Percentiles rank a stretch among this genome's conserved stretches.
phyloP scores from a whole-genome alignment of 2,113 vertebrate genomes.

The Tinamus guttatus region DNA sequence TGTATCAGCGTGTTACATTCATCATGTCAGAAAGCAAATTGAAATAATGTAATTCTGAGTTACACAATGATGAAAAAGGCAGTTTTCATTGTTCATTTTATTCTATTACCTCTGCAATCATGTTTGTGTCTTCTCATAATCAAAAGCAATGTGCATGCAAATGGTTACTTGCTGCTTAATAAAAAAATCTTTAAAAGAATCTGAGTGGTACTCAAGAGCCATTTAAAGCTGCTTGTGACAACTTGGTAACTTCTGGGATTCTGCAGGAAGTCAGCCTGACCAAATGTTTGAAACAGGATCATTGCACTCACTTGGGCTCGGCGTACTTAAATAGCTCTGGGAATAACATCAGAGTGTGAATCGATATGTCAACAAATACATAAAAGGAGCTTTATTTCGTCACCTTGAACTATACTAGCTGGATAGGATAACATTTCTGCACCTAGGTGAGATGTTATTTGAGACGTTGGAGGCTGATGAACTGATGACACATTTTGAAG shows the following conservation, averaged over 20 bases:
- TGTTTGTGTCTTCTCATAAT: background rate
- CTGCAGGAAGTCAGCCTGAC: background rate
- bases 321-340: background rate
- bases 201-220: background rate
- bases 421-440: conserved; percentile 28
- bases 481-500: conserved; percentile 42
- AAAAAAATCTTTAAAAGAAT: background rate
- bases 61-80: background rate
- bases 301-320: background rate
- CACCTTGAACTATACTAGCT: conserved; percentile 27
- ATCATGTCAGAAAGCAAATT: background rate
- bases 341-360: background rate
- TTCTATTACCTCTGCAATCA: background rate
- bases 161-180: background rate
- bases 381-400: conserved; percentile 21
- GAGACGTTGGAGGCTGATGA: conserved; percentile 38
- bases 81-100: background rate
- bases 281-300: background rate
- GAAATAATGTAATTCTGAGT: background rate
- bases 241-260: background rate
- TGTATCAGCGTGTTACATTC: background rate
- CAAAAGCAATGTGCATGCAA: background rate
- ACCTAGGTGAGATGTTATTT: conserved; percentile 3
- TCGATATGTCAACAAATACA: conserved; percentile 4
- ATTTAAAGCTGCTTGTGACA: background rate